Evolutionary conservation across 2,113 vertebrate genomes (phyloP).

Genomic region (Alethe diademata): DNA sequence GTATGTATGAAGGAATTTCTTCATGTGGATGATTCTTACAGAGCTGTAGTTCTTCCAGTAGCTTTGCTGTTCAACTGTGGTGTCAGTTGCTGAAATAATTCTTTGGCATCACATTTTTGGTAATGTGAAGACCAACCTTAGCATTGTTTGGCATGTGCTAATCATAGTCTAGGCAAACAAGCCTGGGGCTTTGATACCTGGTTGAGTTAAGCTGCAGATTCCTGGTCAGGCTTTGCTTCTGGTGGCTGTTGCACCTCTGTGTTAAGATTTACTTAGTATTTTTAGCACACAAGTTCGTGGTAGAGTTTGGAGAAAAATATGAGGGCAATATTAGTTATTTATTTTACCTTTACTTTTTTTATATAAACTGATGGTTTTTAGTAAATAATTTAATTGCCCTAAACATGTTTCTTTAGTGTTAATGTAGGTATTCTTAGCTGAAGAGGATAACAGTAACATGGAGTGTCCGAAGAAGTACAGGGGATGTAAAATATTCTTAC

Average conservation of each 20-base stretch:
- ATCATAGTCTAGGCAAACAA: background rate
- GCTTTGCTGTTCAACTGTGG: background rate
- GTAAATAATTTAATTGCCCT: background rate
- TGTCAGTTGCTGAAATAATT: background rate
- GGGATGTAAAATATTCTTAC: background rate
- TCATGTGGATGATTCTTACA: background rate
- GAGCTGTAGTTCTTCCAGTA: background rate
- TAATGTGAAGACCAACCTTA: background rate
- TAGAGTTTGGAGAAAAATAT: background rate
- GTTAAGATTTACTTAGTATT: background rate
- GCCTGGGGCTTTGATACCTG: background rate
- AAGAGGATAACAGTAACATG: background rate
- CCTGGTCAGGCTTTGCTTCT: background rate
- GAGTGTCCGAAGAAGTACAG: background rate
- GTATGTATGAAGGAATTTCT: background rate
- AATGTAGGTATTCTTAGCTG: background rate
- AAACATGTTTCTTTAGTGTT: background rate
- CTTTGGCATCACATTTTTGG: background rate
- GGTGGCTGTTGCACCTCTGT: background rate
- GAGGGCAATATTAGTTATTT: background rate
- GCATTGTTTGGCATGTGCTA: background rate
- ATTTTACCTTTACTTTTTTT: background rate
- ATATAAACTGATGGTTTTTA: background rate
- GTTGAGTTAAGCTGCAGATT: background rate
- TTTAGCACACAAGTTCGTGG: background rate